Base-by-base conservation (phyloP, 2,888 invertebrate genomes). In the Orthonevra nobilis region DNA sequence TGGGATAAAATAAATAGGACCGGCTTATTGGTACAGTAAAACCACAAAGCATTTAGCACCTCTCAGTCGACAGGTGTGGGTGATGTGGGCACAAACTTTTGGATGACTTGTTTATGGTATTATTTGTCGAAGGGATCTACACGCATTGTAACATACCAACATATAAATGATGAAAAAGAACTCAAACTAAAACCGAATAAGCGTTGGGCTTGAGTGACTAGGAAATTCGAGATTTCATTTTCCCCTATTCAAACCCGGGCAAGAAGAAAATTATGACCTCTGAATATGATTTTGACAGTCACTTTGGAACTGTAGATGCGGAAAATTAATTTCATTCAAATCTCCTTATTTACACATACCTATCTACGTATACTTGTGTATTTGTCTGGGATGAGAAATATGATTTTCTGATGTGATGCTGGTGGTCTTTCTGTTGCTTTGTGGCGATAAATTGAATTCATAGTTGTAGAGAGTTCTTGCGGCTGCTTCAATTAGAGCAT, bases 241-340 rank as follows among this genome's bases (percentile, higher is more conserved):
- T 36, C 15, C 36, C 12, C 26, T 26, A 66, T 66, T 54, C 26
- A 46, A 54, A 54, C 1, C 3, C 52, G 44, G 15, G 28, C 54
- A n/a, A 44, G 44, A 10, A 44, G 26, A 66, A 66, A 66, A 66
- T 66, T 54, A 66, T 66, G 52, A 66, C 12, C 42, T 34, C 34
- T 17, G 54, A n/a, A 34, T 54, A 54, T 66, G 54, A 66, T 54
- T 66, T 66, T 54, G 66, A 66, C 66, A 54, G 54, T 34, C 54
- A 44, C 54, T 66, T 54, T 42, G 10, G 34, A 42, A 15, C 32
- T 34, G 26, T 23, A 52, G 42, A 64, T 42, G 52, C 44, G 54
- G 52, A 66, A 66, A 66, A 66, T 66, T 66, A 54, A 66, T 46
- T 66, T 44, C 42, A 44, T 54, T 66, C 61, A 61, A 46, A 61